A percentile compares a stretch with the other conserved stretches of the same genome.
phyloP scores from a whole-genome alignment of 2,888 invertebrate genomes.

The Hydriomena furcata region DNA sequence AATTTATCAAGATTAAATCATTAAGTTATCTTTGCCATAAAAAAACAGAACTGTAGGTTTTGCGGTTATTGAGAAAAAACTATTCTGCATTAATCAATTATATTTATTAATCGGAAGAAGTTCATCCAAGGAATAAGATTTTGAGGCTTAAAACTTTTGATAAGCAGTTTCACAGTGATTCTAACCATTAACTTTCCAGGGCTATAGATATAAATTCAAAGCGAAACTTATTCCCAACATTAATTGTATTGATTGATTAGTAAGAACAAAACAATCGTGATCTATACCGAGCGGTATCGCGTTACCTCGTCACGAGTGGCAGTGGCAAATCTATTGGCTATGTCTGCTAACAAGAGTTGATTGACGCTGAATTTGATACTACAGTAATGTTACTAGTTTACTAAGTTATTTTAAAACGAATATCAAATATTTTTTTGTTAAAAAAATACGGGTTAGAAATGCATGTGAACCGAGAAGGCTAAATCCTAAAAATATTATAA shows the following conservation, averaged over 20 bases:
- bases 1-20: too few species aligned
- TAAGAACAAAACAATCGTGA: conserved; percentile 12
- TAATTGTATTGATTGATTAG: conserved; percentile 15
- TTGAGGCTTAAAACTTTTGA: conserved; percentile 12
- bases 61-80: too few species aligned
- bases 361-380: conserved; percentile 25
- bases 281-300: conserved; percentile 19
- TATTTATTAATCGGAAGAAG: too few species aligned
- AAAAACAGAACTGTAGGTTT: too few species aligned
- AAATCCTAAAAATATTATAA: too few species aligned
- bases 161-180: background rate
- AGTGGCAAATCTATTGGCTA: conserved; percentile 8
- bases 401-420: background rate
- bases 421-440: too few species aligned
- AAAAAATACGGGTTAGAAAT: too few species aligned
- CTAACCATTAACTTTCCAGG: background rate
- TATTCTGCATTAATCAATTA: too few species aligned
- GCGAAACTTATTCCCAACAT: conserved; percentile 12
- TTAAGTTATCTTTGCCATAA: too few species aligned
- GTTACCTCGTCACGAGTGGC: conserved; percentile 25
- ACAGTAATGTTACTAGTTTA: background rate
- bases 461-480: too few species aligned
- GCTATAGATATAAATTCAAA: too few species aligned
- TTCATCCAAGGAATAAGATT: too few species aligned
- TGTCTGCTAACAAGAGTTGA: conserved; percentile 14